phyloP scores from a whole-genome alignment of 2,888 invertebrate species.

The Octodonta nipae region DNA sequence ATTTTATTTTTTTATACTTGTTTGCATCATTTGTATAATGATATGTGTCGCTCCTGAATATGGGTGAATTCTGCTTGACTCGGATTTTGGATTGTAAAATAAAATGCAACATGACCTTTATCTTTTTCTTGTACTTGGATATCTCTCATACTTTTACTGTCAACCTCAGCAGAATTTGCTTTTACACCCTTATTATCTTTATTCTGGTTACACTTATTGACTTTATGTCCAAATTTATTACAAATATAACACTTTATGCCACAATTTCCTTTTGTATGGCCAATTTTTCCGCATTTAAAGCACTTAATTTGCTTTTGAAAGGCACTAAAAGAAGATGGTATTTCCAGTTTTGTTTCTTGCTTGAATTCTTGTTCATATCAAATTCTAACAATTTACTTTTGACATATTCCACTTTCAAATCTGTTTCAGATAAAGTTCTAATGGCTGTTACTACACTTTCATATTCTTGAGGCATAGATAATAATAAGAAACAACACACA shows the following conservation, averaged over 20 bases:
- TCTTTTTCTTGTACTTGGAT: too few species aligned
- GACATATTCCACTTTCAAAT: slow-evolving; percentile 8
- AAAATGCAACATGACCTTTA: too few species aligned
- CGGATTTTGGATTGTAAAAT: too few species aligned
- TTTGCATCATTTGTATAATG: too few species aligned
- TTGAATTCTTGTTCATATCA: slow-evolving; percentile 5
- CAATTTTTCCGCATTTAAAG: slow-evolving; percentile 11
- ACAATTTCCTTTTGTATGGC: slow-evolving; percentile 9
- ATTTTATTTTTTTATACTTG: too few species aligned
- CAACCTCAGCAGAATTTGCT: too few species aligned
- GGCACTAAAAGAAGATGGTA: slow-evolving; percentile 1
- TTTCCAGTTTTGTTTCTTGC: not conserved
- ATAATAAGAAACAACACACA: slow-evolving; percentile 8
- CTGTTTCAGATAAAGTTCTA: slow-evolving; percentile 10
- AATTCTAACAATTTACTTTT: slow-evolving; percentile 11
- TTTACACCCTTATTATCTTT: too few species aligned
- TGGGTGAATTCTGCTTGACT: too few species aligned
- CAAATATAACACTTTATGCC: slow-evolving; percentile 11
- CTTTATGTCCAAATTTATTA: slow-evolving; percentile 8
- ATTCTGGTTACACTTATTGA: slow-evolving; percentile 4
- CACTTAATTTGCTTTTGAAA: slow-evolving; percentile 7
- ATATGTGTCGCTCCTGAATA: too few species aligned
- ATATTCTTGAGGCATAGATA: slow-evolving; percentile 13
- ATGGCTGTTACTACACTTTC: slow-evolving; percentile 13
- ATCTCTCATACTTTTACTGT: too few species aligned